Conservation (phyloP, 2,888 invertebrate genomes). For the Caenorhabditis afra region DNA sequence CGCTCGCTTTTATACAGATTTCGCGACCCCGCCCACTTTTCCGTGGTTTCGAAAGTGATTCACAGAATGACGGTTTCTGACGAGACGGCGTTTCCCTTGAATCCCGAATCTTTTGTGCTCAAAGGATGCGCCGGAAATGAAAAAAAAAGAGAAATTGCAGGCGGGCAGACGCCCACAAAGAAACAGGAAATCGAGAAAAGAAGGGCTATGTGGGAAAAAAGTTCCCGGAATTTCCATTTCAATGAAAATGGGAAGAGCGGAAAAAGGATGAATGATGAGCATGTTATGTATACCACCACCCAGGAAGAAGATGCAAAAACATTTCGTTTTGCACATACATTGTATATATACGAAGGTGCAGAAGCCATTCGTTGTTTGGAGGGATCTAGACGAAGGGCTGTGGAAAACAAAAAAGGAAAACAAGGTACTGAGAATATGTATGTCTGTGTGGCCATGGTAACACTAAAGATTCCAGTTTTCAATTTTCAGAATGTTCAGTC, state of each 20-base stretch:
- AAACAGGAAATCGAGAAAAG: neutral
- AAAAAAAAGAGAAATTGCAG: slow-evolving; percentile 1
- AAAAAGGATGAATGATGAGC: neutral
- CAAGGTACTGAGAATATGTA: too few species aligned
- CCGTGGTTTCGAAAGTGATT: too few species aligned
- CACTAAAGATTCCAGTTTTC: too few species aligned
- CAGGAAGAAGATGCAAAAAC: neutral
- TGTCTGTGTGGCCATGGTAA: too few species aligned
- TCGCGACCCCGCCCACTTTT: neutral
- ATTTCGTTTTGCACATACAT: neutral
- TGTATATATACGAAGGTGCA: neutral
- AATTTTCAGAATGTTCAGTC: too few species aligned
- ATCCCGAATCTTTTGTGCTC: neutral
- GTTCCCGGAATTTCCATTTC: neutral
- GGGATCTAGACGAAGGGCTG: too few species aligned
- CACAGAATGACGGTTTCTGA: neutral
- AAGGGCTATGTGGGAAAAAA: neutral
- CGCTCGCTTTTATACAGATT: neutral
- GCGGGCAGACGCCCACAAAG: slow-evolving; percentile 5
- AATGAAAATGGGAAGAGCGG: neutral
- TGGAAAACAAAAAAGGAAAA: too few species aligned
- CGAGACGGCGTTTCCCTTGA: neutral
- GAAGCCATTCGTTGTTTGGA: neutral
- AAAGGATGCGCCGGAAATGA: slow-evolving; percentile 26
- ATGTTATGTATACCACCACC: too few species aligned